These are phyloP conservation scores for Chionomys nivalis DNA, from an alignment of 2,113 vertebrate genomes.

Conservation along the genomic window DNA sequence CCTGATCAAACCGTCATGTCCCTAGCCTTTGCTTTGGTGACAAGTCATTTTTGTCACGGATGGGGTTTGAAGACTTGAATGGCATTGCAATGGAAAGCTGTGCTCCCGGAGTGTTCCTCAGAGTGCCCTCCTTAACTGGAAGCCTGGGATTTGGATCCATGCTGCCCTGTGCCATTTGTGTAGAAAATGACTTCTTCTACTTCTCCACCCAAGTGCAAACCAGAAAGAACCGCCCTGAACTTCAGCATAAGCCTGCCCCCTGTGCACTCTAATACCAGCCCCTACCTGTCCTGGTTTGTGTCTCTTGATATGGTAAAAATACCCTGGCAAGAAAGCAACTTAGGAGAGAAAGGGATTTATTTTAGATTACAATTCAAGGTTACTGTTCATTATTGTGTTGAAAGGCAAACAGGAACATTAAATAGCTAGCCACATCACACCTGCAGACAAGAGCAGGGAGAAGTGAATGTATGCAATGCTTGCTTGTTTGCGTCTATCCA, in stretches of 20 bases:
- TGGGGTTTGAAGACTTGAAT: neutral
- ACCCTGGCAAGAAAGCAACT: neutral
- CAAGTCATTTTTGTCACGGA: accelerated
- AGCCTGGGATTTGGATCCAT: too few relatives aligned
- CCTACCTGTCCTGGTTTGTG: neutral
- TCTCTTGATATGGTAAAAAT: neutral
- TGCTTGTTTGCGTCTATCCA: neutral
- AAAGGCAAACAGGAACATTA: neutral
- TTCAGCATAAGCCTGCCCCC: too few relatives aligned
- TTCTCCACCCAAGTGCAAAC: neutral
- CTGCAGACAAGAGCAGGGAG: neutral
- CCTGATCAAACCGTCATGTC: neutral
- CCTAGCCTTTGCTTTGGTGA: neutral
- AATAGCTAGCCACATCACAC: neutral
- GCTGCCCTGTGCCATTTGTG: too few relatives aligned
- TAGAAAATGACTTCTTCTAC: accelerated
- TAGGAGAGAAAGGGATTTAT: neutral
- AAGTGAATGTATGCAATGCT: too few relatives aligned
- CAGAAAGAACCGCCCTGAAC: neutral
- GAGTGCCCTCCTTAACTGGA: accelerated
- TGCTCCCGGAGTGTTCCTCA: accelerated
- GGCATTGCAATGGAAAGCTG: accelerated
- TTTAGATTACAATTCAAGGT: neutral
- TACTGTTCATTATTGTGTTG: neutral
- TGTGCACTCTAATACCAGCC: neutral